Conservation (phyloP, 2,797 vertebrate genomes). For the Parauchenoglanis ngamensis region DNA sequence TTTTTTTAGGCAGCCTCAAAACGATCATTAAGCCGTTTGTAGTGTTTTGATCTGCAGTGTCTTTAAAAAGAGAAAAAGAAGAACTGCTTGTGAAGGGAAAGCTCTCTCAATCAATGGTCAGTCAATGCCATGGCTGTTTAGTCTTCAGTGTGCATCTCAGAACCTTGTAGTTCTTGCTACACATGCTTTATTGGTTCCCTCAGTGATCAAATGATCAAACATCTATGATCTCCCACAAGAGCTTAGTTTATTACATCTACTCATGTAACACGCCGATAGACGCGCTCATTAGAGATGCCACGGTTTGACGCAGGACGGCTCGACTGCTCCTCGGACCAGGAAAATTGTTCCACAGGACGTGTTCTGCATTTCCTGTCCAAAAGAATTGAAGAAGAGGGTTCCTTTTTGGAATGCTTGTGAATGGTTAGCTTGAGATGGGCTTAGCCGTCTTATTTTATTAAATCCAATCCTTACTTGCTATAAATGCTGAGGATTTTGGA, state of each 20-base stretch:
- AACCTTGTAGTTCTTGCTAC: conserved; percentile 28
- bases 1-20: neutral
- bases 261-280: conserved; percentile 33
- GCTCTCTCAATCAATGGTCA: conserved; percentile 42
- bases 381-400: neutral
- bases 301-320: conserved; percentile 31
- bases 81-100: neutral
- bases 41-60: neutral
- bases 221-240: conserved; percentile 17
- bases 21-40: neutral
- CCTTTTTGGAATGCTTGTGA: neutral
- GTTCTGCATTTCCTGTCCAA: neutral
- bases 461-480: neutral
- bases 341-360: neutral
- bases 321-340: conserved; percentile 18
- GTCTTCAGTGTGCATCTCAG: conserved; percentile 36
- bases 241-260: conserved; percentile 40
- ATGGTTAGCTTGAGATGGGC: neutral
- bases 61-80: neutral
- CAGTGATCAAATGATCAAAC: neutral
- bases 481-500: neutral
- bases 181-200: conserved; percentile 50
- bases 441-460: neutral
- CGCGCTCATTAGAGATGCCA: conserved; percentile 34
- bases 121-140: conserved; percentile 46